Evolutionary conservation across 2,888 invertebrate genomes (phyloP), one percentile per base, ranked within the genome.

Genomic region (Spodoptera picta): DNA sequence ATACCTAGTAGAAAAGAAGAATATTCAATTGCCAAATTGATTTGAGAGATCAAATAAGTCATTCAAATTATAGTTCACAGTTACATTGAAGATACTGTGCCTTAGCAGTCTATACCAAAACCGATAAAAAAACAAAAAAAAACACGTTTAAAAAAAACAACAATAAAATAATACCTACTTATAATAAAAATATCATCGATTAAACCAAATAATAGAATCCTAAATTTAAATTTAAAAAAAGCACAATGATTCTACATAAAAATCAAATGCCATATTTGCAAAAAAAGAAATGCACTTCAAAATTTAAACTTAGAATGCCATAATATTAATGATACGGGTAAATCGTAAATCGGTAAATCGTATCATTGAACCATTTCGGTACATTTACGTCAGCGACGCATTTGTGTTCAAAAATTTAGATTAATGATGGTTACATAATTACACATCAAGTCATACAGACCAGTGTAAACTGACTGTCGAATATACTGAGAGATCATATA

Each of bases 261-360:
- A 14, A 36, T 47, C 19, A 52, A 27, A 0, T 0, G 4, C 1
- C 19, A 45, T 47, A 50, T 45, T 43, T 9, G 10, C 24, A 41
- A 44, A 59, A 45, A 51, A 42, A 27, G 27, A 27, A 27, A 14
- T 49, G n/a, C 5, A 59, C 53, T 60, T 65, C 42, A 65, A 55
- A 47, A 24, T 68, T 60, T 48, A 48, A 68, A 75, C 71, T 69
- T 52, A 63, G 67, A 61, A 75, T 68, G 71, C 55, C 61, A 80
- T 65, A 82, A 81, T 80, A 87, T 85, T 87, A 84, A 86, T 86
- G 86, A 85, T 77, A 75, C 79, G 75, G n/a, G n/a, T n/a, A n/a
- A n/a, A n/a, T n/a, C n/a, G n/a, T n/a, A n/a, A n/a, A n/a, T n/a
- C n/a, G n/a, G 58, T 23, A 50, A 56, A 53, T 60, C 58, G 58